A percentile compares a stretch with the other conserved stretches of the same genome.
phyloP scores from a whole-genome alignment of 2,113 vertebrate genomes.

The Perca schrenkii region DNA sequence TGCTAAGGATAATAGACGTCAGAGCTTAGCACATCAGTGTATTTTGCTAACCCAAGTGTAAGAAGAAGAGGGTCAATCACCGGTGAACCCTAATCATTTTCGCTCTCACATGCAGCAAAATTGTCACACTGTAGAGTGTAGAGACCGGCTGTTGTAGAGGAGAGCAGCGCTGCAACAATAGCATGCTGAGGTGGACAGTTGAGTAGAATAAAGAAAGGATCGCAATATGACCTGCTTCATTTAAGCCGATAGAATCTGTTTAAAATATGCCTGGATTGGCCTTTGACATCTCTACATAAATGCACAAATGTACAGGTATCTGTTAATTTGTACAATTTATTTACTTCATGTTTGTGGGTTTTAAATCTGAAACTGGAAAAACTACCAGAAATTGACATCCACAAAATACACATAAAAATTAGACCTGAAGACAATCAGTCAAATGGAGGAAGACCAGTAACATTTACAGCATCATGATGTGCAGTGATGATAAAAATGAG shows the following conservation, averaged over 20 bases:
- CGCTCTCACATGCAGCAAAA: not conserved
- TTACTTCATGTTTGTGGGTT: not conserved
- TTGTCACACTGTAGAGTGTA: not conserved
- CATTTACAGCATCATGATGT: no score
- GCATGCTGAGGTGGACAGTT: not conserved
- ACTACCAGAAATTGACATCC: not conserved
- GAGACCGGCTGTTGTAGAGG: not conserved
- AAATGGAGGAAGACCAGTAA: no score
- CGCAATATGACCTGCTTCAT: not conserved
- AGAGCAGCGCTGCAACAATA: not conserved
- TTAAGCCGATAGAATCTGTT: not conserved
- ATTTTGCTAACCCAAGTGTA: not conserved
- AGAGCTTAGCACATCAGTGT: not conserved
- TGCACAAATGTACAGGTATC: not conserved
- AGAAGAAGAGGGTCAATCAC: no score
- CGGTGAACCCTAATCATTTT: not conserved
- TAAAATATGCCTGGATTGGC: not conserved
- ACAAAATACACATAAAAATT: not conserved
- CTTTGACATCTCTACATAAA: not conserved
- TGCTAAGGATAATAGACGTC: not conserved
- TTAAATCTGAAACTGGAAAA: not conserved
- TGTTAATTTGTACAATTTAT: not conserved
- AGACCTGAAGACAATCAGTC: not conserved
- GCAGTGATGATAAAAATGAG: no score
- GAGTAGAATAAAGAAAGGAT: not conserved